A percentile compares a stretch with the other conserved stretches of the same genome.
These are phyloP conservation scores for Gandaritis pyraliata DNA, from an alignment of 2,888 invertebrate species.

Conservation along the genomic window DNA sequence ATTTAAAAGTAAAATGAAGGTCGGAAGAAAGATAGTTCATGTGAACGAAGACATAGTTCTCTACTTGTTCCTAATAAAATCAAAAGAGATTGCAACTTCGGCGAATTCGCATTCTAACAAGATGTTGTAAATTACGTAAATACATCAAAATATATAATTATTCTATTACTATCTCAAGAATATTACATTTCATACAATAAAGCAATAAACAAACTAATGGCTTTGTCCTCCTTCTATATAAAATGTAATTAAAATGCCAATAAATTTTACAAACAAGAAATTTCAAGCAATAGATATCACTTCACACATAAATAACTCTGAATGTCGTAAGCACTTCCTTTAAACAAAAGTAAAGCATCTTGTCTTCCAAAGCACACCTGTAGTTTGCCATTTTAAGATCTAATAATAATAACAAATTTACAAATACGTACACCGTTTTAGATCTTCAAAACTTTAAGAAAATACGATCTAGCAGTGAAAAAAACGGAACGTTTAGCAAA, in stretches of 20 bases:
- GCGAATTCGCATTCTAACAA: constrained; percentile 19
- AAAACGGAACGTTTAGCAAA: neutral
- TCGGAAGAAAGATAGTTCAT: too few species aligned
- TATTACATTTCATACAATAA: constrained; percentile 35
- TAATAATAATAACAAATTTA: too few species aligned
- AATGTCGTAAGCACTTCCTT: constrained; percentile 37
- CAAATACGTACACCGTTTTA: too few species aligned
- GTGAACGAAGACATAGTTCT: too few species aligned
- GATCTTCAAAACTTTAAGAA: too few species aligned
- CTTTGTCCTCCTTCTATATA: constrained; percentile 31
- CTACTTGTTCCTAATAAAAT: constrained; percentile 9
- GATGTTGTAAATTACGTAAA: constrained; percentile 23
- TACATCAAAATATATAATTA: constrained; percentile 22
- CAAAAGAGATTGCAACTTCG: constrained; percentile 4
- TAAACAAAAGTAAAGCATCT: constrained; percentile 21
- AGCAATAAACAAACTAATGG: constrained; percentile 32
- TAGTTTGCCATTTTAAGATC: too few species aligned
- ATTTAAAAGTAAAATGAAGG: too few species aligned
- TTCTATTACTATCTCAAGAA: constrained; percentile 18
- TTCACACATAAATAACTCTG: constrained; percentile 34
- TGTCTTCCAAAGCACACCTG: constrained; percentile 14
- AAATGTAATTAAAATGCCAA: constrained; percentile 34
- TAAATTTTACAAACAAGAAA: constrained; percentile 36
- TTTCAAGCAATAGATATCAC: constrained; percentile 31
- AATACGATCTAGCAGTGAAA: neutral